phyloP scores from a whole-genome alignment of 2,797 vertebrate species.

The Sebastes kiyomatsui region DNA sequence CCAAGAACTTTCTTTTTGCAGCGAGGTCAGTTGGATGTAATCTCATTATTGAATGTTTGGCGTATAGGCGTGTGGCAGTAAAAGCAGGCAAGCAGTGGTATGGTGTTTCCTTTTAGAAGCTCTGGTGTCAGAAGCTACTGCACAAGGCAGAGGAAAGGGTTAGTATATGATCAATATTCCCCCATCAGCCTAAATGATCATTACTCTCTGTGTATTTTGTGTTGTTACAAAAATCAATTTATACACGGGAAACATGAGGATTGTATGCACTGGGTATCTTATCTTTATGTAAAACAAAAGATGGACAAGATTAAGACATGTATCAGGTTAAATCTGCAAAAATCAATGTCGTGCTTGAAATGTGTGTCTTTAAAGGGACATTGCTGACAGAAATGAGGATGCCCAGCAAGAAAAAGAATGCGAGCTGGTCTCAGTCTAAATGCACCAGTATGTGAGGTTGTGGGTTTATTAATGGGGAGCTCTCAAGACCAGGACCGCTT shows the following conservation, averaged over 20 bases:
- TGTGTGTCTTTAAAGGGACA: conserved; percentile 2
- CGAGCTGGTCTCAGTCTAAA: background rate
- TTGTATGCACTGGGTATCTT: conserved; percentile 46
- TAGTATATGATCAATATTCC: conserved; percentile 57
- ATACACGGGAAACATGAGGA: conserved; percentile 59
- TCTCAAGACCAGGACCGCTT: background rate
- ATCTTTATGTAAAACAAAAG: conserved; percentile 61
- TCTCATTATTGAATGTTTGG: conserved; percentile 20
- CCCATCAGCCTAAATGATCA: conserved; percentile 60
- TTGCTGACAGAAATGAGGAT: background rate
- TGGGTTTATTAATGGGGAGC: background rate
- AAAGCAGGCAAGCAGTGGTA: background rate
- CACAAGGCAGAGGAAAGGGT: conserved; percentile 18
- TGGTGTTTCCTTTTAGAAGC: conserved; percentile 20
- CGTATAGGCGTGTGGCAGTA: background rate
- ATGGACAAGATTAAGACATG: conserved; percentile 57
- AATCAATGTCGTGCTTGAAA: conserved; percentile 44
- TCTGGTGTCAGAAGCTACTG: conserved; percentile 23
- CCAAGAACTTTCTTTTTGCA: conserved; percentile 10
- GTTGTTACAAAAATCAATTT: conserved; percentile 62
- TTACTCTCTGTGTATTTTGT: conserved; percentile 56
- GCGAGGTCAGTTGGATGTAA: background rate
- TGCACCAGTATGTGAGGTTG: background rate
- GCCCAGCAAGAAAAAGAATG: background rate
- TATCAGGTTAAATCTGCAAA: conserved; percentile 47